Evolutionary conservation across 2,888 invertebrate genomes (phyloP).

Genomic region (Brachylomia viminalis): DNA sequence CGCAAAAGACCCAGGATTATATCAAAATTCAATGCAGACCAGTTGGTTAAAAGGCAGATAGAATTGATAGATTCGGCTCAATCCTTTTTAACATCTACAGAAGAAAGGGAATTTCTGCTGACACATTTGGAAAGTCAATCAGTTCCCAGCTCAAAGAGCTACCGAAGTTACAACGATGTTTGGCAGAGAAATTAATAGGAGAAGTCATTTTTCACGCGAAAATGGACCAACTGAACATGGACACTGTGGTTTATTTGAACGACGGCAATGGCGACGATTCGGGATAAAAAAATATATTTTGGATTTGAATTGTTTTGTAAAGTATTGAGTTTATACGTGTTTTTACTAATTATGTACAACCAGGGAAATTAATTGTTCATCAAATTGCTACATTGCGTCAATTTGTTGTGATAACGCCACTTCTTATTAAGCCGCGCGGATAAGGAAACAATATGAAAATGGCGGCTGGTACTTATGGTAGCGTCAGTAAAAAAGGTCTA

Average conservation of each 20-base stretch:
- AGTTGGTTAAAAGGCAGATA: conserved; percentile 11
- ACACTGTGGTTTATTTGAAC: conserved; percentile 15
- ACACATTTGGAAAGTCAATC: conserved; percentile 17
- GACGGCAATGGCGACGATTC: conserved; percentile 3
- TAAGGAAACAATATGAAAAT: no score
- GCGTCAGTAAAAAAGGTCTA: no score
- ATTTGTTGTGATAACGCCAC: no score
- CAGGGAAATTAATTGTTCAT: not conserved
- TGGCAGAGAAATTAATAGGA: conserved; percentile 27
- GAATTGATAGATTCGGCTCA: not conserved
- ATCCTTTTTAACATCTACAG: not conserved
- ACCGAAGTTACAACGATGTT: conserved; percentile 21
- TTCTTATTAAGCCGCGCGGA: no score
- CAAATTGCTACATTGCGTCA: no score
- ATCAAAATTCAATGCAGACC: not conserved
- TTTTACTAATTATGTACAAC: not conserved
- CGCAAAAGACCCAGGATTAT: not conserved
- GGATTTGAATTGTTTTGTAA: not conserved
- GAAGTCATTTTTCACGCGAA: conserved; percentile 37
- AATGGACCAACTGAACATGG: conserved; percentile 25
- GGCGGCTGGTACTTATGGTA: no score
- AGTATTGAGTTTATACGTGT: not conserved
- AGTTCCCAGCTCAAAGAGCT: conserved; percentile 22
- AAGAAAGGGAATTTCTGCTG: conserved; percentile 7
- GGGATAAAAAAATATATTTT: not conserved